Base-by-base conservation (phyloP, 1,140 invertebrate species). In the Pseudachorutes palmiensis region DNA sequence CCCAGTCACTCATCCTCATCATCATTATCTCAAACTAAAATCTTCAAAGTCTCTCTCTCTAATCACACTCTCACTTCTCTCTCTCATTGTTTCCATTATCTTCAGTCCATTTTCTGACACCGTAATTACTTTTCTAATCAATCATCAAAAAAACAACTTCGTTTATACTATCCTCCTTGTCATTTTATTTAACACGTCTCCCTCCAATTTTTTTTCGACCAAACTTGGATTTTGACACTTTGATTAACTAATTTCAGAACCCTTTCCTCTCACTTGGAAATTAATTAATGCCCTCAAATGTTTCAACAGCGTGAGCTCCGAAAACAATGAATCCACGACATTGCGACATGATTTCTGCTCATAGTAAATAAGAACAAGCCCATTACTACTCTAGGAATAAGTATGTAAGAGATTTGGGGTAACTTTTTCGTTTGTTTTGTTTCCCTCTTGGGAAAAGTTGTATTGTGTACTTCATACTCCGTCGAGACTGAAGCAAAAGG, bases 101-200 rank as follows among this genome's bases (percentile, higher is more conserved):
- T 55, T 22, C 5, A 19, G 9, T 26, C 24, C 24, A 16, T 55
- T 55, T 55, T 22, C 24, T 55, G 51, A 55, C 51, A 55, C 51
- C 24, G 5, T 55, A 55, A 55, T 55, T 55, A 55, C 51, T 55
- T 55, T 55, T 55, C 51, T 55, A 55, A 55, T 55, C 51, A 55
- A 55, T 55, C 51, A 55, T 55, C 9, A 55, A 55, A 55, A 45
- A 55, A 41, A 41, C 36, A 41, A 55, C 51, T 19, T 14, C 12
- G 51, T 19, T 19, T 19, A 14, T 3, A 14, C 51, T 55, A 9
- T 26, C 51, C 24, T 55, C 12, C 12, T 26, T 55, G 51, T 55
- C 51, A 55, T 55, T 55, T n/a, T 24, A 55, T 55, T 55, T 55
- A 55, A 55, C 51, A 55, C 51, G 51, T 55, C 51, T 55, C 24